Base-by-base conservation (phyloP, 1,140 invertebrate species). In the Camponotus floridanus region DNA sequence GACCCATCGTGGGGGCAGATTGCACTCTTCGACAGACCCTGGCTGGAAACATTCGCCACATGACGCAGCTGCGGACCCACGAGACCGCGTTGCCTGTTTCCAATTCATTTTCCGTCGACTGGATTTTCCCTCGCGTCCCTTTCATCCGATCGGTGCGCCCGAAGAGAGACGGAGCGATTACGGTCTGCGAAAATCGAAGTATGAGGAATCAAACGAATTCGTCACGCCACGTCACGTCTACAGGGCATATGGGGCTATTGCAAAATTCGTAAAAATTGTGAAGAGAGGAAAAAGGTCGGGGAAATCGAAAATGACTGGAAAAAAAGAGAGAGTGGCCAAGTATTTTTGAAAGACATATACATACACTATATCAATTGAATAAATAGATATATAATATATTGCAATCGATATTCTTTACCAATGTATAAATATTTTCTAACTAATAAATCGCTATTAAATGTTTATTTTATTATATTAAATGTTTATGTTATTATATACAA, bases 71-170 rank as follows among this genome's bases (percentile, higher is more conserved):
- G 85, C 86, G 11, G 86, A 85, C 13, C 61, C 62, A 51, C 21
- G 36, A 71, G 42, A 86, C 59, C 62, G 70, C 64, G 26, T 7
- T 73, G 61, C 11, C 76, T 62, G 59, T 90, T 87, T 86, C 68
- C 87, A 88, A 86, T 91, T 74, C 74, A 76, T 90, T 91, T 88
- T 80, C 76, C 85, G 13, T 85, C 84, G 55, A 59, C 76, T 70
- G 45, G 31, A 64, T 87, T 84, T 90, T 89, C 55, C 71, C 26
- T 61, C 15, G 39, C 3, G 15, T n/a, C 65, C 11, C 36, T 73
- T 74, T 42, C 59, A 18, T 33, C 68, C 15, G 51, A 85, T 74
- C 11, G 31, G 2, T 15, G 3, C 2, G 5, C n/a, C n/a, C n/a
- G n/a, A 31, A 51, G 8, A 81, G 15, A 21, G 3, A 45, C 7